phyloP scores from a whole-genome alignment of 1,140 invertebrate genomes.

The Phocides pigmalion region DNA sequence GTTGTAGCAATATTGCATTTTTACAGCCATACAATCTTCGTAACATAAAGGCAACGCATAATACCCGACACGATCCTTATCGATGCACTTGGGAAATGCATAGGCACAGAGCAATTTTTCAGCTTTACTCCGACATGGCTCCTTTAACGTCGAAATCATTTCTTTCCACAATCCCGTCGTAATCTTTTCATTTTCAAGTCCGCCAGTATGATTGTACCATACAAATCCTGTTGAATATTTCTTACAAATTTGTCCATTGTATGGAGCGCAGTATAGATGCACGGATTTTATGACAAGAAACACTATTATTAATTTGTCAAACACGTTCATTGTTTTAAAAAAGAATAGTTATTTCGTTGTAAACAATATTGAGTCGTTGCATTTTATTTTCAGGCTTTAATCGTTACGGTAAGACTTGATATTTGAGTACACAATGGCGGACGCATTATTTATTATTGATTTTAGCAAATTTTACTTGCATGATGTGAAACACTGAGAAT shows the following conservation, averaged over 20 bases:
- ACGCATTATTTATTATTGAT: constrained; percentile 80
- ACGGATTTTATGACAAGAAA: constrained; percentile 71
- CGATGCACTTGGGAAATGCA: constrained; percentile 94
- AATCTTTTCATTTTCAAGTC: constrained; percentile 93
- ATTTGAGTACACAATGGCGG: constrained; percentile 72
- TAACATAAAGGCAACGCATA: constrained; percentile 90
- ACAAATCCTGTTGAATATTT: constrained; percentile 91
- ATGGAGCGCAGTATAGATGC: constrained; percentile 90
- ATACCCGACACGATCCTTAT: constrained; percentile 84
- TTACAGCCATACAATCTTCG: constrained; percentile 96
- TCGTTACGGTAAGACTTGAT: constrained; percentile 53
- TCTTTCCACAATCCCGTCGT: constrained; percentile 93
- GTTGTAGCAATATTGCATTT: constrained; percentile 95
- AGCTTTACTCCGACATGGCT: constrained; percentile 93
- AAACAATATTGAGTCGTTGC: constrained; percentile 54
- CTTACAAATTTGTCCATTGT: constrained; percentile 95
- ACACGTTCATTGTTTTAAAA: constrained; percentile 54
- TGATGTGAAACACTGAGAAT: constrained; percentile 22
- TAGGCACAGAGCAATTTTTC: constrained; percentile 96
- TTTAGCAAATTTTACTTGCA: constrained; percentile 58
- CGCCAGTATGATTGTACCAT: constrained; percentile 92
- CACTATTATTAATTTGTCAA: constrained; percentile 51
- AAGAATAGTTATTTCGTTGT: constrained; percentile 45
- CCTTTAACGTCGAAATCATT: constrained; percentile 90
- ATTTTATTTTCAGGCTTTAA: constrained; percentile 63